phyloP scores from a whole-genome alignment of 2,797 vertebrate genomes.

The Bradypus variegatus region DNA sequence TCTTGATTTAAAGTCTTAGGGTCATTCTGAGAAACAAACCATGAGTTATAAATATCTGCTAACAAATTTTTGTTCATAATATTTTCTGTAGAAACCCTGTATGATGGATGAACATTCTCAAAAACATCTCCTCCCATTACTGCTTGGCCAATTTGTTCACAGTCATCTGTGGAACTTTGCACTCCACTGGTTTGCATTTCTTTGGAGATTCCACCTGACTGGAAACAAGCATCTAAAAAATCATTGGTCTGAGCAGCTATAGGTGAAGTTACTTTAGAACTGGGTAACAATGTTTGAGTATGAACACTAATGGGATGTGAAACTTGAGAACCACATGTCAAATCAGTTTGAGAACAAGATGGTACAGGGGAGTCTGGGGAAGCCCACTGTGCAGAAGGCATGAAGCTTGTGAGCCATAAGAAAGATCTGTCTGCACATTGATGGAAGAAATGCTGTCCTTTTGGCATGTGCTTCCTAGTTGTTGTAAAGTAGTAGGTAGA shows the following conservation, averaged over 20 bases:
- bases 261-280: too few species aligned
- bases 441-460: slow-evolving; percentile 71
- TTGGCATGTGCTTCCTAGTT: slow-evolving; percentile 58
- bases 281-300: too few species aligned
- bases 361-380: too few species aligned
- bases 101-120: slow-evolving; percentile 60
- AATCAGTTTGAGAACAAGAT: slow-evolving; percentile 85
- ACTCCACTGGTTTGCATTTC: slow-evolving; percentile 83
- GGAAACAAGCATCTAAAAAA: too few species aligned
- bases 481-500: slow-evolving; percentile 55
- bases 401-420: too few species aligned
- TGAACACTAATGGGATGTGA: slow-evolving; percentile 79
- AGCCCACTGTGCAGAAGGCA: too few species aligned
- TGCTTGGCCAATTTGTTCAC: slow-evolving; percentile 75
- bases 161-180: slow-evolving; percentile 66
- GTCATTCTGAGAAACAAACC: too few species aligned
- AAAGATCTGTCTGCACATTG: too few species aligned
- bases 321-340: slow-evolving; percentile 87
- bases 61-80: too few species aligned
- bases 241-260: too few species aligned
- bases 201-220: slow-evolving; percentile 71
- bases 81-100: too few species aligned
- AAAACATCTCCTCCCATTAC: slow-evolving; percentile 83
- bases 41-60: too few species aligned
- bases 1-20: slow-evolving; percentile 70